Conservation (phyloP, 2,113 vertebrate genomes). For the Burhinus oedicnemus region DNA sequence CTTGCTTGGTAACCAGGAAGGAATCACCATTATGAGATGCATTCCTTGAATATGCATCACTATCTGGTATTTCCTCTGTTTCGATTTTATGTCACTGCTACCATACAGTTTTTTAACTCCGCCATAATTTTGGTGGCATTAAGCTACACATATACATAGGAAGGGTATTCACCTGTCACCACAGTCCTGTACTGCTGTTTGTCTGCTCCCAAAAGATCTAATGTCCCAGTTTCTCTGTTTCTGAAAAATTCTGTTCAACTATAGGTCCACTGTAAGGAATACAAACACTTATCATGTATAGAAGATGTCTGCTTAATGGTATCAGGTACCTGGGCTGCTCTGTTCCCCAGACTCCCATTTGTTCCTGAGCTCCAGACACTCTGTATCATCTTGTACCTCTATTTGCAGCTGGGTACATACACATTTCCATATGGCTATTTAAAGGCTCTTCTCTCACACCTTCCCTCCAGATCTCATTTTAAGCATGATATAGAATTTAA, state of each 20-base stretch:
- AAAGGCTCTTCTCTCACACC: not conserved
- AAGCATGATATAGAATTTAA: not conserved
- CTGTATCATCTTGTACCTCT: not conserved
- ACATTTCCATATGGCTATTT: not conserved
- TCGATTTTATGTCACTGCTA: not conserved
- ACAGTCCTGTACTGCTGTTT: not conserved
- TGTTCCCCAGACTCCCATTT: not conserved
- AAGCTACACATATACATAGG: fast-evolving
- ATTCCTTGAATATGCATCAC: not conserved
- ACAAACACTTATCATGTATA: not conserved
- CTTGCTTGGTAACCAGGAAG: not conserved
- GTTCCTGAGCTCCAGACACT: not conserved
- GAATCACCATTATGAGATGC: not conserved
- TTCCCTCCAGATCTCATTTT: not conserved
- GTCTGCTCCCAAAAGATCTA: not conserved
- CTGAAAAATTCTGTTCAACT: not conserved
- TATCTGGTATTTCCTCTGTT: not conserved
- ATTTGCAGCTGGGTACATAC: not conserved
- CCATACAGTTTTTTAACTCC: not conserved
- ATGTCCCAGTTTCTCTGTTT: not conserved
- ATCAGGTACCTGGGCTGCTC: not conserved
- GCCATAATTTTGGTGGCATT: not conserved
- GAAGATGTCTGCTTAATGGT: not conserved
- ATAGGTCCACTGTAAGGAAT: not conserved
- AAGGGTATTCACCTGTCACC: not conserved